A percentile compares a stretch with the other conserved stretches of the same genome.
Conservation (phyloP, 2,888 invertebrate genomes). For the Drosophila pseudotakahashii region DNA sequence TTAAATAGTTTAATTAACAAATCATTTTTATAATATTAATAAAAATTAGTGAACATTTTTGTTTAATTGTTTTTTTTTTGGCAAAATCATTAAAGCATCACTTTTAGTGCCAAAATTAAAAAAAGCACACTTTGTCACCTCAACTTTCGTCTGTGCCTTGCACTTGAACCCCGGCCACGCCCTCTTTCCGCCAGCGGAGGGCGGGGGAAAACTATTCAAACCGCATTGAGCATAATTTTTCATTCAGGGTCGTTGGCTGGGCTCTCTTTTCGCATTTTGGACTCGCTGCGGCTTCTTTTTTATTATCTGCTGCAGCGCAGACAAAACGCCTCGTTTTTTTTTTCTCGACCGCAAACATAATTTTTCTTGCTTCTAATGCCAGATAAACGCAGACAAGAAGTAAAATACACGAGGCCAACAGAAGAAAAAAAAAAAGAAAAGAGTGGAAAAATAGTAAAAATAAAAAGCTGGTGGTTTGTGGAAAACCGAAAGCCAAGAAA, state of each 20-base stretch:
- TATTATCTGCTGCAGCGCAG: slow-evolving; percentile 48
- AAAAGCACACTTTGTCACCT: background rate
- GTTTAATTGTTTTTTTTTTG: too few relatives aligned
- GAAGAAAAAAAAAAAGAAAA: background rate
- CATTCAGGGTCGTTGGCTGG: slow-evolving; percentile 60
- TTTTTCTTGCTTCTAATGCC: slow-evolving; percentile 69
- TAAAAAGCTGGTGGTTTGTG: background rate
- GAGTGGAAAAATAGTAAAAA: background rate
- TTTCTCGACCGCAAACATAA: slow-evolving; percentile 61
- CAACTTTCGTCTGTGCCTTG: slow-evolving; percentile 24
- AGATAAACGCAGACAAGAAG: slow-evolving; percentile 69
- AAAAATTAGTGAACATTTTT: too few relatives aligned
- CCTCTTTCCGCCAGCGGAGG: background rate
- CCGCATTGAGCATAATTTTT: slow-evolving; percentile 58
- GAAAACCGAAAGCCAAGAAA: slow-evolving; percentile 27
- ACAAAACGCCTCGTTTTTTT: slow-evolving; percentile 10
- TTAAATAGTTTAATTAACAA: too few relatives aligned
- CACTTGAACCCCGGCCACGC: slow-evolving; percentile 48
- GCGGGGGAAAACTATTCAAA: slow-evolving; percentile 27
- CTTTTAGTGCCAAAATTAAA: too few relatives aligned
- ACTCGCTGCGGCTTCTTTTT: slow-evolving; percentile 40
- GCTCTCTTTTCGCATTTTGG: slow-evolving; percentile 5
- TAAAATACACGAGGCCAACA: slow-evolving; percentile 47
- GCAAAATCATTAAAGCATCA: too few relatives aligned
- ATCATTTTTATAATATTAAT: too few relatives aligned